Evolutionary conservation across 2,113 vertebrate species (phyloP).

Genomic region (Pimephales promelas): DNA sequence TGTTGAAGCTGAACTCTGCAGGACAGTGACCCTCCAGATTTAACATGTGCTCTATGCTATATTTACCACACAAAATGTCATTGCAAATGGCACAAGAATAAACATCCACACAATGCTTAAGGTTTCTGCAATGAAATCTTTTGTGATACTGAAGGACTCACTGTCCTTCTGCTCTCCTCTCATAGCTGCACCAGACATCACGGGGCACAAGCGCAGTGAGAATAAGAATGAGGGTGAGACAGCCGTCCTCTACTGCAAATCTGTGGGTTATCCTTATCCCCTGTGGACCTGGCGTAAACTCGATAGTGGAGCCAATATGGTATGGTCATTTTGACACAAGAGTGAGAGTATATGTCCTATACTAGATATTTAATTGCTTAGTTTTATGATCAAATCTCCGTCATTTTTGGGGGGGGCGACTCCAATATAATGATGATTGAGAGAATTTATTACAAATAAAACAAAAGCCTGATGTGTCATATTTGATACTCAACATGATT

Average conservation of each 20-base stretch:
- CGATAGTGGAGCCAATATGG: conserved; percentile 76
- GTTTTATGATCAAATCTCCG: too few species aligned
- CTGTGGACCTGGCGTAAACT: conserved; percentile 89
- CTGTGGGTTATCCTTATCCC: conserved; percentile 90
- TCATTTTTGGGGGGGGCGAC: too few species aligned
- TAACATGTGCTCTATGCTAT: not conserved
- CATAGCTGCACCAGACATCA: conserved; percentile 87
- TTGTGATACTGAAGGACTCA: conserved; percentile 4
- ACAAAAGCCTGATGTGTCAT: too few species aligned
- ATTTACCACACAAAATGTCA: not conserved
- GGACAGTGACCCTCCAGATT: too few species aligned
- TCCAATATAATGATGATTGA: too few species aligned
- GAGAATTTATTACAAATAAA: too few species aligned
- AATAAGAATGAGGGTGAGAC: conserved; percentile 94
- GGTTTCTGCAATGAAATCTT: conserved; percentile 1
- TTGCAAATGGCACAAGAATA: not conserved
- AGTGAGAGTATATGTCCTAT: not conserved
- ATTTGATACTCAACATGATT: not conserved
- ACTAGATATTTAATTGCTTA: too few species aligned
- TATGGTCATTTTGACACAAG: conserved; percentile 61
- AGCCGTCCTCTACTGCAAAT: conserved; percentile 92
- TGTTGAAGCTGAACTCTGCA: too few species aligned
- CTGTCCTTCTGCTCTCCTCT: conserved; percentile 35
- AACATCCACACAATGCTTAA: not conserved
- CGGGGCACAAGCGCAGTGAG: conserved; percentile 93